Percentiles rank a stretch among this genome's conserved stretches.
These are phyloP conservation scores for Pardalotus punctatus DNA, from an alignment of 2,113 vertebrate species.

Conservation along the genomic window DNA sequence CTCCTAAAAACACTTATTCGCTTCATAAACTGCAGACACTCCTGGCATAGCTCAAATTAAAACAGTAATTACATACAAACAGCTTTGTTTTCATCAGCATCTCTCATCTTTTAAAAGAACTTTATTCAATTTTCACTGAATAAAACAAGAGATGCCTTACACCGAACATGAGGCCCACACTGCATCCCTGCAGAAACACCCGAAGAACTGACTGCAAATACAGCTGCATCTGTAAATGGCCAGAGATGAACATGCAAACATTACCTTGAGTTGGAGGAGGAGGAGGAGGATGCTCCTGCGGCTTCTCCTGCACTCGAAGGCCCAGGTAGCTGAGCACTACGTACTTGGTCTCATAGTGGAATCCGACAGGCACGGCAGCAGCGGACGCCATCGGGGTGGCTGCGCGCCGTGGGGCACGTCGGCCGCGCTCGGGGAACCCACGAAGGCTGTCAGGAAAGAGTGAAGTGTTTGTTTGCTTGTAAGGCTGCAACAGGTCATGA, in stretches of 20 bases:
- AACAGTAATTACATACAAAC: neutral
- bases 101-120: neutral
- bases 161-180: neutral
- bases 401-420: neutral
- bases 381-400: slow-evolving; percentile 74
- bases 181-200: neutral
- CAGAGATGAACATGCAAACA: neutral
- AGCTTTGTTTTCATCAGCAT: neutral
- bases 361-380: slow-evolving; percentile 84
- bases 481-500: neutral
- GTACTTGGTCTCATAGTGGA: slow-evolving; percentile 93
- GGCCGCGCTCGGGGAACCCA: neutral
- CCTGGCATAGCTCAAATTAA: neutral
- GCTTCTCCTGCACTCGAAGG: slow-evolving; percentile 70
- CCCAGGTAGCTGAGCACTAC: slow-evolving; percentile 92
- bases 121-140: neutral
- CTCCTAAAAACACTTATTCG: neutral
- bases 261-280: slow-evolving; percentile 69
- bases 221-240: neutral
- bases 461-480: neutral
- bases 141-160: neutral
- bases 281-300: slow-evolving; percentile 55
- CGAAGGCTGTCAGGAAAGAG: slow-evolving; percentile 36
- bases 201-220: rapidly evolving
- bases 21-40: neutral